phyloP scores from a whole-genome alignment of 2,888 invertebrate genomes.

The Drosophila vallismaia region DNA sequence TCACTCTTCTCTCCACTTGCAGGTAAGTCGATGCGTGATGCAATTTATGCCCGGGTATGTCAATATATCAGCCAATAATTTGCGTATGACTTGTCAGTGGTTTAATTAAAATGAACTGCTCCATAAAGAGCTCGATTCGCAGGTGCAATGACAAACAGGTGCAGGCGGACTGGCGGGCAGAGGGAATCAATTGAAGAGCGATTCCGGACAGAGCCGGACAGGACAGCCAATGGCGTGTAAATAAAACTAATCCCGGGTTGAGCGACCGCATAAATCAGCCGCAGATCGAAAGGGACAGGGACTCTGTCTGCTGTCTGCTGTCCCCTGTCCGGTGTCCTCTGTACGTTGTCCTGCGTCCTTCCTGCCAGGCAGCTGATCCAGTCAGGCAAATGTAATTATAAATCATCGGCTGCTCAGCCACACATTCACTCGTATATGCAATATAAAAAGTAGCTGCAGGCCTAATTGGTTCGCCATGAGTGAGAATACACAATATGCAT shows the following conservation, averaged over 20 bases:
- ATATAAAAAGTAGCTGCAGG: conserved; percentile 54
- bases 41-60: conserved; percentile 23
- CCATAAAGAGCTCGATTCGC: conserved; percentile 32
- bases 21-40: conserved; percentile 41
- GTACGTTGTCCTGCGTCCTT: neutral
- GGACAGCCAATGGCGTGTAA: conserved; percentile 49
- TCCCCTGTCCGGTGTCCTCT: neutral
- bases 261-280: conserved; percentile 77
- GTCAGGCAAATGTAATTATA: conserved; percentile 48
- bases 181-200: neutral
- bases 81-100: conserved; percentile 51
- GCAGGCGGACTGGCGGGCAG: neutral
- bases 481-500: conserved; percentile 57
- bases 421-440: conserved; percentile 23
- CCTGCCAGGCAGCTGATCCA: conserved; percentile 20
- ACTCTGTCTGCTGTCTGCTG: neutral
- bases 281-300: conserved; percentile 48
- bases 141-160: conserved; percentile 4
- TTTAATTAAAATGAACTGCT: conserved; percentile 73
- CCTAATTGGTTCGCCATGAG: conserved; percentile 49
- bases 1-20: conserved; percentile 32
- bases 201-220: neutral
- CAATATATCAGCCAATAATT: conserved; percentile 38
- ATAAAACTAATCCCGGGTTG: conserved; percentile 69
- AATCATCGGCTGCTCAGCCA: conserved; percentile 47